These are phyloP conservation scores for Tolmerus cingulatus DNA, from an alignment of 2,888 invertebrate species.

Conservation along the genomic window DNA sequence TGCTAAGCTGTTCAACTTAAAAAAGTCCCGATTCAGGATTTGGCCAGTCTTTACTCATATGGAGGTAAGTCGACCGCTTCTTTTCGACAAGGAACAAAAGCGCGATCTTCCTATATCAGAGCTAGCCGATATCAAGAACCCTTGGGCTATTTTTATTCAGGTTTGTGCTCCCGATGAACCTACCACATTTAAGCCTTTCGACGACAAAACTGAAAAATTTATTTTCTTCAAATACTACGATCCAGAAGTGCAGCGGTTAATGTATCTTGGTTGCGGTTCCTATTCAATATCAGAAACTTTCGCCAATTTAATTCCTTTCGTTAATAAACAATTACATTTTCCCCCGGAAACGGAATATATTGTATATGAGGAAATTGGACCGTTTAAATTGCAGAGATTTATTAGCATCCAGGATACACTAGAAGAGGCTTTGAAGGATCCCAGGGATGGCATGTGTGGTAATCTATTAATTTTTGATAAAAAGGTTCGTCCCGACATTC, in stretches of 20 bases:
- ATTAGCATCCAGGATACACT: conserved; percentile 79
- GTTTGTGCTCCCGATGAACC: conserved; percentile 85
- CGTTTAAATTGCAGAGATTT: conserved; percentile 86
- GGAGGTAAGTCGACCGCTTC: conserved; percentile 77
- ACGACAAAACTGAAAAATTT: conserved; percentile 82
- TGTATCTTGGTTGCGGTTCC: conserved; percentile 93
- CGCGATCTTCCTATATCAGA: conserved; percentile 66
- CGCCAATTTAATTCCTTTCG: conserved; percentile 82
- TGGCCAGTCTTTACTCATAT: conserved; percentile 89
- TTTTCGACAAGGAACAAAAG: conserved; percentile 84
- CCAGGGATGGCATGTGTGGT: conserved; percentile 61
- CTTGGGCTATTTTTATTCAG: conserved; percentile 89
- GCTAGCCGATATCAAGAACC: conserved; percentile 79
- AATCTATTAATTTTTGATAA: conserved; percentile 95
- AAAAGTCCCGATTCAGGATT: conserved; percentile 84
- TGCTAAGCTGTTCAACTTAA: conserved; percentile 88
- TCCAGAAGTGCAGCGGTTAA: conserved; percentile 88
- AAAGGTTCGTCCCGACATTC: conserved; percentile 70
- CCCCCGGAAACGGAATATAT: conserved; percentile 84
- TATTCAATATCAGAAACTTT: conserved; percentile 86
- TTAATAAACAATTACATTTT: conserved; percentile 89
- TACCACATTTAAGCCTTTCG: conserved; percentile 78
- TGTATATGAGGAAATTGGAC: conserved; percentile 94
- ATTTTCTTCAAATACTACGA: conserved; percentile 77
- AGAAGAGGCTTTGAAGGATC: conserved; percentile 73